These are phyloP conservation scores for Rhynchophorus ferrugineus DNA, from an alignment of 1,140 invertebrate species.

Conservation along the genomic window DNA sequence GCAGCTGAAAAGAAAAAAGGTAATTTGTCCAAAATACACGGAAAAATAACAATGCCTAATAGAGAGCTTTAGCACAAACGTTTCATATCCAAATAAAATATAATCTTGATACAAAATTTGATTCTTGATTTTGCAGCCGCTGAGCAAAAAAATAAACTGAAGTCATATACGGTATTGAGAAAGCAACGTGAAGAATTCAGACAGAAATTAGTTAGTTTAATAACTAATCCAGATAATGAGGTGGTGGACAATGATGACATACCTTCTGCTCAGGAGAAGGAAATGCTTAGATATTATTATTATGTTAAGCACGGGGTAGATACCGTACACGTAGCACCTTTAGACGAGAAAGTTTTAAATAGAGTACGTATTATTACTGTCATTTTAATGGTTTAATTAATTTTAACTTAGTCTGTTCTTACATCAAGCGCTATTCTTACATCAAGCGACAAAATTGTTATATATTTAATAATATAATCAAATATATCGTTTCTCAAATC, in stretches of 20 bases:
- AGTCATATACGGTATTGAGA: slow-evolving; percentile 58
- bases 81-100: too few relatives aligned
- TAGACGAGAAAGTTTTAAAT: slow-evolving; percentile 55
- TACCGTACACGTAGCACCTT: slow-evolving; percentile 73
- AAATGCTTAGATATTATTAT: slow-evolving; percentile 78
- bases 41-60: too few relatives aligned
- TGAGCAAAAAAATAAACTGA: slow-evolving; percentile 41
- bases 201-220: slow-evolving; percentile 62
- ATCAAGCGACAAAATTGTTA: too few relatives aligned
- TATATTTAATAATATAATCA: too few relatives aligned
- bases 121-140: too few relatives aligned
- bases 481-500: too few relatives aligned
- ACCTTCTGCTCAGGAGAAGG: slow-evolving; percentile 55
- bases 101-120: too few relatives aligned
- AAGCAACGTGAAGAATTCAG: slow-evolving; percentile 77
- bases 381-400: too few relatives aligned
- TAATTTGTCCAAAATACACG: slow-evolving; percentile 14
- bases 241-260: slow-evolving; percentile 40
- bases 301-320: slow-evolving; percentile 84
- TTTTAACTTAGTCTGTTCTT: too few relatives aligned
- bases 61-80: too few relatives aligned
- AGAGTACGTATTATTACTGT: slow-evolving; percentile 38
- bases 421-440: too few relatives aligned
- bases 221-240: slow-evolving; percentile 39
- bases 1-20: slow-evolving; percentile 31